Percentiles rank a stretch among this genome's conserved stretches.
Conservation (phyloP, 2,888 invertebrate genomes). For the Drosophila paracracens region DNA sequence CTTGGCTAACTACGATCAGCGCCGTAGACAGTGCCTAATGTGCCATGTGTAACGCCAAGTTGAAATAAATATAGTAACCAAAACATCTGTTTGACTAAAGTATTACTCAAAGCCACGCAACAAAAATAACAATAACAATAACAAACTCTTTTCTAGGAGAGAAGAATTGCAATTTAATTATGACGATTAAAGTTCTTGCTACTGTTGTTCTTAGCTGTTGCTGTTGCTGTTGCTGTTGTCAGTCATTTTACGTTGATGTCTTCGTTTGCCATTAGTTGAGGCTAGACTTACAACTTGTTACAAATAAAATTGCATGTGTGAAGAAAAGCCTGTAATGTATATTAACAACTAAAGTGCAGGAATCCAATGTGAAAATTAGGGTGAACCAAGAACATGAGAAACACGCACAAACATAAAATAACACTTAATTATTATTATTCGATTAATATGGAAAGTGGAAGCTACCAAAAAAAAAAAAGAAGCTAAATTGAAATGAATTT, state of each 20-base stretch:
- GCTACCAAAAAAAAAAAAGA: not conserved
- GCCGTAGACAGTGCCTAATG: slow-evolving; percentile 42
- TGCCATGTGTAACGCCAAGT: slow-evolving; percentile 54
- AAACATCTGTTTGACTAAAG: slow-evolving; percentile 52
- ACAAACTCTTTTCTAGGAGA: slow-evolving; percentile 59
- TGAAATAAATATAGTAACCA: slow-evolving; percentile 58
- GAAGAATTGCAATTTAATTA: slow-evolving; percentile 81
- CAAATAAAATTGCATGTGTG: slow-evolving; percentile 25
- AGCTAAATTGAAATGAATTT: not conserved
- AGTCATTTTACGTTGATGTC: not conserved
- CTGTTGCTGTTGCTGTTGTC: slow-evolving; percentile 5
- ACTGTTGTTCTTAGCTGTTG: slow-evolving; percentile 6
- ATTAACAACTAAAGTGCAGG: not conserved
- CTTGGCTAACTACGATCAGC: slow-evolving; percentile 40
- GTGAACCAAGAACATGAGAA: not conserved
- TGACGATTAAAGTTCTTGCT: slow-evolving; percentile 47
- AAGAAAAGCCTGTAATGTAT: not conserved
- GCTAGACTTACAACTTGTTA: slow-evolving; percentile 22
- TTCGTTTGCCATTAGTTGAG: not conserved
- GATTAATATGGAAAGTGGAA: not conserved
- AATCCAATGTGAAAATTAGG: not conserved
- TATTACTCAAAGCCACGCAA: slow-evolving; percentile 34
- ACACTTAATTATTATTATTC: not conserved
- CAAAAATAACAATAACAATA: not conserved
- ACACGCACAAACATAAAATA: not conserved